Percentiles rank a stretch among this genome's conserved stretches.
phyloP scores from a whole-genome alignment of 2,888 invertebrate species.

The Agrochola circellaris region DNA sequence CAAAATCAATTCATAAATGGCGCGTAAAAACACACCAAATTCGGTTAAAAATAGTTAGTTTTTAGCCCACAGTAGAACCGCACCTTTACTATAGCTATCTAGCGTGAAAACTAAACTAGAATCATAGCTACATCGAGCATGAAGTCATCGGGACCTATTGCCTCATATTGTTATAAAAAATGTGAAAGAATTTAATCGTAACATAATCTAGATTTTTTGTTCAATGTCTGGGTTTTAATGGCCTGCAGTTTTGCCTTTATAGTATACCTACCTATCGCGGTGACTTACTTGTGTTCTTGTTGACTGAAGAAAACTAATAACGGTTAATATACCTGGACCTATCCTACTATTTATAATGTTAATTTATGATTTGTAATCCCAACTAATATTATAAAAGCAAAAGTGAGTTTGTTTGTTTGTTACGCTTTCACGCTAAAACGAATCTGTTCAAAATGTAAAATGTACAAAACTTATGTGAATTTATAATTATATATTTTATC shows the following conservation, averaged over 20 bases:
- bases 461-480: background rate
- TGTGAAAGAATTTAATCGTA: conserved; percentile 61
- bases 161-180: conserved; percentile 58
- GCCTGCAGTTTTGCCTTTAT: background rate
- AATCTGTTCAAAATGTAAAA: background rate
- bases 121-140: conserved; percentile 18
- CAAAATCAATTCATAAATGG: too few species aligned
- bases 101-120: conserved; percentile 34
- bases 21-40: too few species aligned
- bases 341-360: background rate
- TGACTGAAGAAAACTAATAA: background rate
- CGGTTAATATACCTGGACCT: background rate
- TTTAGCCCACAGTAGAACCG: too few species aligned
- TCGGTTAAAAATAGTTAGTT: too few species aligned
- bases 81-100: background rate
- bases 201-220: conserved; percentile 54
- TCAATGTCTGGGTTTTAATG: conserved; percentile 39
- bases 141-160: conserved; percentile 52
- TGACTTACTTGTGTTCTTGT: background rate
- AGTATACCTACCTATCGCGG: background rate
- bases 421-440: too few species aligned
- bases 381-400: too few species aligned
- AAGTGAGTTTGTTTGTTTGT: too few species aligned
- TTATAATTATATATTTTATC: background rate
- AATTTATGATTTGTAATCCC: too few species aligned